Base-by-base conservation (phyloP, 2,113 vertebrate species). In the Sitta europaea region DNA sequence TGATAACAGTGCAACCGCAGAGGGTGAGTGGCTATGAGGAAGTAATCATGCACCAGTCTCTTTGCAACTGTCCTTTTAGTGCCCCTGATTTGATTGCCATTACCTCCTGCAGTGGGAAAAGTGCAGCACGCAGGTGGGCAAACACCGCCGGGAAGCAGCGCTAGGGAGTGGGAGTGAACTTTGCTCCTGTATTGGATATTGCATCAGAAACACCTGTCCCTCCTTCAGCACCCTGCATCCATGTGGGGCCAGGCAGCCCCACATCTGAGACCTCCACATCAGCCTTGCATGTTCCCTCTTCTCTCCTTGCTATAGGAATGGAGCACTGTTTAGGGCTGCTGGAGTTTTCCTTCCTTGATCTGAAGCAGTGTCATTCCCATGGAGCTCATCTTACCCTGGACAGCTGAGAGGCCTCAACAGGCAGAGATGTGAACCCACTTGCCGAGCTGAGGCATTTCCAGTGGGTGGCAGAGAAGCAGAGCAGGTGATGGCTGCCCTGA, bases 191-290 rank as follows among this genome's bases (percentile, higher is more conserved):
- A 20, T 35, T 54, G 53, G 57, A n/a, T 58, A 43, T 67, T 86
- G 72, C 86, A 62, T 50, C 89, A 90, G 86, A 77, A 94, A 90
- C 86, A 83, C 67, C 68, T 61, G 67, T 80, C 43, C 63, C 31
- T 70, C 33, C 65, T 68, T 57, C 42, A n/a, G 38, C 68, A 43
- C 50, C 40, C 8, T 0, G 0, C 29, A 17, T 1, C 25, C 27
- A 19, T 84, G 51, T 35, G 78, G 53, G 38, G 61, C 65, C 0
- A 0, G 70, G 51, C 7, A 3, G n/a, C 61, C 58, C 55, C 50
- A 1, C 45, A 14, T 20, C 50, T 50, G 42, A 50, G 27, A 31
- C 17, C 45, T 54, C 23, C 2, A 45, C 31, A 48, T 24, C 15
- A 66, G 36, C 63, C 87, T 54, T 61, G 13, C 38, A 0, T 9